Evolutionary conservation across 2,797 vertebrate genomes (phyloP).

Genomic region (Oreonectes daqikongensis): DNA sequence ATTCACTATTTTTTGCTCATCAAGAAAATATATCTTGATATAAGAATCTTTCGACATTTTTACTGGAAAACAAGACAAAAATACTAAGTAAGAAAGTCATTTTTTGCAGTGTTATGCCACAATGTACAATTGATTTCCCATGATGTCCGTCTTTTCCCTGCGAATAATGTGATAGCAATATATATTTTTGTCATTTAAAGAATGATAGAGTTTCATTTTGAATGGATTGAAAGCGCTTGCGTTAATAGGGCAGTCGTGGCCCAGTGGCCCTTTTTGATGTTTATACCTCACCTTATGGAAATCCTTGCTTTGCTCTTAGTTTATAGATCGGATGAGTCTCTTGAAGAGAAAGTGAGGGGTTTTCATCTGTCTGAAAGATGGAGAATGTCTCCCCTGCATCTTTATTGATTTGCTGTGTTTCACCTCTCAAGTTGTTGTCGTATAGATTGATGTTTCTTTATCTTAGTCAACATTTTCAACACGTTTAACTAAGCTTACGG

Average conservation of each 20-base stretch:
- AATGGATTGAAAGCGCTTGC: neutral
- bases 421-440: no score
- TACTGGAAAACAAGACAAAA: no score
- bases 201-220: neutral
- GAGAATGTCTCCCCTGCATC: neutral
- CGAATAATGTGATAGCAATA: neutral
- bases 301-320: neutral
- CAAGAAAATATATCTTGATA: no score
- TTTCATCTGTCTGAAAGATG: neutral
- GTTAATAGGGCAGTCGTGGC: no score
- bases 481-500: no score
- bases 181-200: neutral
- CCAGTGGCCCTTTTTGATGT: conserved; percentile 15
- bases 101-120: no score
- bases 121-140: neutral
- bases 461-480: no score
- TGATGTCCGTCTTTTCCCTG: neutral
- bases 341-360: neutral
- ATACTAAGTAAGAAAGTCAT: no score
- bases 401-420: neutral
- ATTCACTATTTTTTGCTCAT: no score
- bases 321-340: neutral
- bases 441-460: no score
- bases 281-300: neutral
- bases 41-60: no score